Conservation (phyloP, 2,797 vertebrate genomes). For the Gambusia yucatana region DNA sequence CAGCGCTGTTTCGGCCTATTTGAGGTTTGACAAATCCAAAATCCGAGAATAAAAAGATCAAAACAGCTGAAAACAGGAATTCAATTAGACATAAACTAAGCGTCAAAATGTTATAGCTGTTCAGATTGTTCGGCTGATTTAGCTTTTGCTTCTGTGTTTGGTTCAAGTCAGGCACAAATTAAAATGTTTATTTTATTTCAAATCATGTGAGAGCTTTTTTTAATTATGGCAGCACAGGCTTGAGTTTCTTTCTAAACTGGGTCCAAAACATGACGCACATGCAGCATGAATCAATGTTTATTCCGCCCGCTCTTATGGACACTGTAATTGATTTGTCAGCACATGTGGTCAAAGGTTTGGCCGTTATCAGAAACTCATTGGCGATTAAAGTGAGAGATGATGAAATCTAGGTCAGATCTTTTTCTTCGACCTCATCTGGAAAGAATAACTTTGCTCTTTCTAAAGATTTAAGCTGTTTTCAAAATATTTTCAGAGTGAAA, state of each 20-base stretch:
- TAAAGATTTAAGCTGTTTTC: neutral
- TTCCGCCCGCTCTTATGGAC: neutral
- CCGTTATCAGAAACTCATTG: constrained; percentile 5
- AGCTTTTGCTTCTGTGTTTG: neutral
- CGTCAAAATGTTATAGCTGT: neutral
- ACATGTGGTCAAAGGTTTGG: neutral
- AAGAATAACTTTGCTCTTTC: constrained; percentile 6
- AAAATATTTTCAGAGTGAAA: neutral
- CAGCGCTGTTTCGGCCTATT: neutral
- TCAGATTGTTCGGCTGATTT: neutral
- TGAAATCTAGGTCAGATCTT: neutral
- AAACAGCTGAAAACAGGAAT: neutral
- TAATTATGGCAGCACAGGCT: neutral
- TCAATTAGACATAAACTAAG: neutral
- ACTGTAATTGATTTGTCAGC: constrained; percentile 2
- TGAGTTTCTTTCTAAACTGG: neutral
- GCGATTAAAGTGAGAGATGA: neutral
- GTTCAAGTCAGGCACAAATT: neutral
- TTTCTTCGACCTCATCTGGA: constrained; percentile 12
- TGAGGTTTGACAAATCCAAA: neutral
- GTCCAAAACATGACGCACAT: neutral
- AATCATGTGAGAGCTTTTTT: neutral
- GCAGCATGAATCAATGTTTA: neutral
- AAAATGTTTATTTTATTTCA: neutral
- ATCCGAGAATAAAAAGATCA: neutral